Evolutionary conservation across 92 coral and sea anemone species (phyloP).

Genomic region (Desmophyllum pertusum): DNA sequence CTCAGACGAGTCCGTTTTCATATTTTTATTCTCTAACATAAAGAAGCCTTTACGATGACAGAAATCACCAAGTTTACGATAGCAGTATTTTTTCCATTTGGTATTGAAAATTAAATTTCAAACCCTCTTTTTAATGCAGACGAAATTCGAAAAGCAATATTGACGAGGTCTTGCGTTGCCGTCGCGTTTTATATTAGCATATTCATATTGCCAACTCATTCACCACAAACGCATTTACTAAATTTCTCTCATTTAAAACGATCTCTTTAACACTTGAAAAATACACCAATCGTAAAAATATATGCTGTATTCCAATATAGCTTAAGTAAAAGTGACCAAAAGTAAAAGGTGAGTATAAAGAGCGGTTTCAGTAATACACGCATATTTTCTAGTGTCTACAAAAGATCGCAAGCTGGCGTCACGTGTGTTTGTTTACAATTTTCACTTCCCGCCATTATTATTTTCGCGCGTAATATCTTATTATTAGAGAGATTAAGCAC

Average conservation of each 20-base stretch:
- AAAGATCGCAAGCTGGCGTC: not conserved
- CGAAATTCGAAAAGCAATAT: not conserved
- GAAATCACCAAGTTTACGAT: not conserved
- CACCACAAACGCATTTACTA: not conserved
- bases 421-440: conserved; percentile 37
- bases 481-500: no score
- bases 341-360: not conserved
- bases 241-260: not conserved
- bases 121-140: not conserved
- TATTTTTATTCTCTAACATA: not conserved
- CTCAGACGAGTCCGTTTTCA: not conserved
- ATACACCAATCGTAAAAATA: not conserved
- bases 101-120: not conserved
- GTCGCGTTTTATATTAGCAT: not conserved
- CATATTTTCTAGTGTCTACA: not conserved
- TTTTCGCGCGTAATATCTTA: conserved; percentile 2
- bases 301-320: no score
- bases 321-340: no score
- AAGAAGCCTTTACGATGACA: not conserved
- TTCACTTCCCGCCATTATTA: conserved; percentile 47
- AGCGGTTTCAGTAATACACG: not conserved
- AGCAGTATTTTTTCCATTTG: not conserved
- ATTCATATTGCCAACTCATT: not conserved
- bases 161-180: not conserved
- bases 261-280: not conserved